phyloP scores from a whole-genome alignment of 2,797 vertebrate genomes.

The Mycteria americana region DNA sequence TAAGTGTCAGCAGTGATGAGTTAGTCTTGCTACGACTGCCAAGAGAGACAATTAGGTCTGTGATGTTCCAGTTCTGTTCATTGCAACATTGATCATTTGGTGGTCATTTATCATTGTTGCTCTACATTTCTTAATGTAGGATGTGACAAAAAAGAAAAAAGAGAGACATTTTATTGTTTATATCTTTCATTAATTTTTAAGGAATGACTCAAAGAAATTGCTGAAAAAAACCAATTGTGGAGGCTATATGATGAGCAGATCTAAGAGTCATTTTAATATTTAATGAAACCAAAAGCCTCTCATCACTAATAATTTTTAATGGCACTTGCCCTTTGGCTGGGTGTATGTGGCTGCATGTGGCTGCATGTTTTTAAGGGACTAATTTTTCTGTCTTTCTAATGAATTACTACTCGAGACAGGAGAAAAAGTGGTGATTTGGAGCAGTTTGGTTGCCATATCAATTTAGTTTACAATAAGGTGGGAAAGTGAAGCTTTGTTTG shows the following conservation, averaged over 20 bases:
- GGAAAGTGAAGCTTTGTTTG: not conserved
- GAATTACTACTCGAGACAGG: slow-evolving; percentile 29
- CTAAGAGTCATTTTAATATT: slow-evolving; percentile 74
- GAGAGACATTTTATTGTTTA: not conserved
- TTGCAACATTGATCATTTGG: too few relatives aligned
- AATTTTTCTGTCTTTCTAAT: slow-evolving; percentile 47
- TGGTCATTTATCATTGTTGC: too few relatives aligned
- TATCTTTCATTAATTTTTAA: not conserved
- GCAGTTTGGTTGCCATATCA: not conserved
- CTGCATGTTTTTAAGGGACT: slow-evolving; percentile 35
- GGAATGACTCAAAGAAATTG: not conserved
- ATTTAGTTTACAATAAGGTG: not conserved
- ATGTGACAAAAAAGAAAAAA: not conserved
- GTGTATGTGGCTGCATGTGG: not conserved
- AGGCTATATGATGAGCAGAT: not conserved
- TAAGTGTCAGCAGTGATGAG: too few relatives aligned
- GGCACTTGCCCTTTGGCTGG: slow-evolving; percentile 53
- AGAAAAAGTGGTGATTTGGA: slow-evolving; percentile 8
- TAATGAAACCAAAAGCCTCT: slow-evolving; percentile 58
- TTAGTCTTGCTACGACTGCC: too few relatives aligned
- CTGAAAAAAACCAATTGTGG: not conserved
- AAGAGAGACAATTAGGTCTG: too few relatives aligned
- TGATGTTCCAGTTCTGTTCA: too few relatives aligned
- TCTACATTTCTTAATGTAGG: too few relatives aligned
- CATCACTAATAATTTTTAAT: slow-evolving; percentile 75